Base-by-base conservation (phyloP, 2,888 invertebrate species). In the Fragum sueziense region DNA sequence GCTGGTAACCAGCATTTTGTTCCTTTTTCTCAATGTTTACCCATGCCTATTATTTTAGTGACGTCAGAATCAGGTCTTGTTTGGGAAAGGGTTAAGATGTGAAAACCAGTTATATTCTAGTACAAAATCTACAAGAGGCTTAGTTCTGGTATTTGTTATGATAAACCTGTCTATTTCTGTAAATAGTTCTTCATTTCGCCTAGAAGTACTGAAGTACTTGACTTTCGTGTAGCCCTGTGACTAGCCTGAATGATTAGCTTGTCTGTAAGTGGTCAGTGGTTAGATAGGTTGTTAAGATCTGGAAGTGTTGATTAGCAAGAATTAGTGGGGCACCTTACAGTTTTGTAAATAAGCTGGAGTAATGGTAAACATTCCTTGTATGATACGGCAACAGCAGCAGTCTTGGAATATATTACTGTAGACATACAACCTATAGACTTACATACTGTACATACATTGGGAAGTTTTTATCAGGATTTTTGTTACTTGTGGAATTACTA, bases 281-380 rank as follows among this genome's bases (percentile, higher is more conserved):
- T 41, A 41, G 37, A 65, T 33, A 41, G 65, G 41, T 41, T 11
- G 65, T 22, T 65, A n/a, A 17, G 65, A 65, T 25, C 20, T 6
- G 65, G 17, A 17, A 27, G 65, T 11, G 33, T 65, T 65, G 65
- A 65, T 65, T 54, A 57, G 25, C 17, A 34, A 25, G 33, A 70
- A 70, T 70, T 70, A 70, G 54, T 31, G 70, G 54, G 54, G 54
- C 33, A 34, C 54, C 57, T 57, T 54, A 57, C 57, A 57, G 57
- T 70, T 70, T 37, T 54, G 37, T 57, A 70, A 70, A 52, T 70
- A 52, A 54, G 25, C 34, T 17, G 47, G 20, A 34, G 70, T 57
- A 41, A 62, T 41, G 37, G 65, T 65, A 65, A 65, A 65, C 41
- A 65, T 41, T 41, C 65, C 41, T 27, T n/a, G n/a, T 20, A 61